Evolutionary conservation across 2,113 vertebrate genomes (phyloP), one percentile per base, ranked within the genome.

Genomic region (Australoheros scitulus): DNA sequence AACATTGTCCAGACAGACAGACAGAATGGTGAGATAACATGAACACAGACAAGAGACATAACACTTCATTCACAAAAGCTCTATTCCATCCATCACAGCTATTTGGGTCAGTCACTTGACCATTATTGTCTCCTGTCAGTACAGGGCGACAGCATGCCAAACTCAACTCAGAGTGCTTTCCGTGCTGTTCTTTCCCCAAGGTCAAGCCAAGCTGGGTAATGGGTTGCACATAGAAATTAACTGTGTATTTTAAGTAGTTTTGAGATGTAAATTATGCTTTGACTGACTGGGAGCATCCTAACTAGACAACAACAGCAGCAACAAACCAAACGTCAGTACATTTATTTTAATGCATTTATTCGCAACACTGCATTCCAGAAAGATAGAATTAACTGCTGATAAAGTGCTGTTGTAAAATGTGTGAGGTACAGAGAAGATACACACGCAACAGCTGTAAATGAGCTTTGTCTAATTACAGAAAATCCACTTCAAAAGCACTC

Each of bases 61-160:
- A 88, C 82, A 85, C 83, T 94, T 94, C 91, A 94, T 94, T 94
- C 92, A 94, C 91, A 94, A 93, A 94, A 91, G 90, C 92, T 84
- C 83, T 74, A 60, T 87, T 89, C 87, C 89, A 92, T 89, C 87
- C 89, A 92, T 83, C 91, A 75, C 82, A 85, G 85, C 87, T 92
- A 88, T 94, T 84, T 91, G 81, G 88, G 92, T 92, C 86, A 89
- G 92, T 92, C 93, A 89, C 89, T 89, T 91, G 86, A 87, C 86
- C 80, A 65, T 86, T 64, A 93, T 93, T 94, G 89, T 94, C 83
- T 68, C 47, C 34, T 81, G 74, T 79, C 80, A 56, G 83, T 84
- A 20, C 81, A 83, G 70, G 65, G 11, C n/a, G 11, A 82, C 84
- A 83, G 72, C 89, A 82, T 68, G 72, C 80, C 82, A 43, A 61